Evolutionary conservation across 2,888 invertebrate species (phyloP), one percentile per base, ranked within the genome.

Genomic region (Andrena minutula): DNA sequence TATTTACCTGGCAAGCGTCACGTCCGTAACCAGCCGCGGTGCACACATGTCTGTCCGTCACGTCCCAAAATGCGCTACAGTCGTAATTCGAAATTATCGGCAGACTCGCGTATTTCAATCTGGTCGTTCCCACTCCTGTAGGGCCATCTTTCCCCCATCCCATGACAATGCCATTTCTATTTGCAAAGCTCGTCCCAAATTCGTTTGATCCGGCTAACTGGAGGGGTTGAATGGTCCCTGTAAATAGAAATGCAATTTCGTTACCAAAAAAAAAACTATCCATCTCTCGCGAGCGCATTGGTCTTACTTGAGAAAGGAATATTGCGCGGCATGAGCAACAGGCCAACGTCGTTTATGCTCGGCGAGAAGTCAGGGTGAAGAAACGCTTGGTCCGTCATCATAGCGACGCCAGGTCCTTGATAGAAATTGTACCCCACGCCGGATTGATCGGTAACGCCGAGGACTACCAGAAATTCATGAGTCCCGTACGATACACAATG

Each of bases 1-100:
- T 30, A 7, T 60, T 74, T 82, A 90, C 90, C 82, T 89, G 85
- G 41, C 90, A 91, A 23, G 87, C 86, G 4, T 90, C 87, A 8
- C 70, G 26, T 3, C 84, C 80, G 10, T 69, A 61, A 6, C 69
- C 63, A 4, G 86, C 49, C 0, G 74, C 82, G 1, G 89, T 90
- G 71, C 91, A 91, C 32, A 90, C 32, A 26, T 89, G 84, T 0
- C 74, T 71, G 0, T 65, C 12, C 20, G 76, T 82, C 8, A 85
- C 16, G 1, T 6, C 0, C 90, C 91, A 91, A 7, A 26, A 60
- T n/a, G 0, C 0, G 0, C 32, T 7, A 32, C 91, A 90, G 12
- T 82, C n/a, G 0, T 2, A 1, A 30, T 85, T 85, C 0, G 79
- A 73, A 30, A 89, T 87, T 10, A 89, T 71, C 10, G 88, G 82